Conservation (phyloP, 1,140 invertebrate species). For the Augochlora pura region DNA sequence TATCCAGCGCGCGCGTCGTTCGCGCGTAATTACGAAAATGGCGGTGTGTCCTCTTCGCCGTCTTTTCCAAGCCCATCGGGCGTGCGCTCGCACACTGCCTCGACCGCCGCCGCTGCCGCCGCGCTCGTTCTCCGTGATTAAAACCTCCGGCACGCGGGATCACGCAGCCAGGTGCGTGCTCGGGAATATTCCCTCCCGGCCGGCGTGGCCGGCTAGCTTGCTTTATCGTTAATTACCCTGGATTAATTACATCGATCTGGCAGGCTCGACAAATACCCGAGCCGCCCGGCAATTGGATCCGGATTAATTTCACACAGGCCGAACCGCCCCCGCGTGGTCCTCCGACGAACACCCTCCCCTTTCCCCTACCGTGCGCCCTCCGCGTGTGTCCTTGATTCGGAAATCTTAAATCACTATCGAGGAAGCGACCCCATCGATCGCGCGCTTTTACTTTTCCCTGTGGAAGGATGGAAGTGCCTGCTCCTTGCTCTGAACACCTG, state of each 20-base stretch:
- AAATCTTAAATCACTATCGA: not conserved
- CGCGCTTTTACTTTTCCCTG: too few species aligned
- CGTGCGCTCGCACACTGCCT: not conserved
- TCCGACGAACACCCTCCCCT: too few species aligned
- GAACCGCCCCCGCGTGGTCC: not conserved
- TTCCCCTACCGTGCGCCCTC: too few species aligned
- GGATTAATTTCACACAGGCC: conserved; percentile 25
- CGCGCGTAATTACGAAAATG: conserved; percentile 49
- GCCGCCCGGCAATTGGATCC: conserved; percentile 4
- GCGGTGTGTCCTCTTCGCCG: conserved; percentile 32
- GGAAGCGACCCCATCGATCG: too few species aligned
- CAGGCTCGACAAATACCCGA: conserved; percentile 12
- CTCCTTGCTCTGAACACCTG: too few species aligned
- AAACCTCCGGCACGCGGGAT: conserved; percentile 44
- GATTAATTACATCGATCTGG: conserved; percentile 50
- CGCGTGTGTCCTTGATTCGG: not conserved
- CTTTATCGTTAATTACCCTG: conserved; percentile 48
- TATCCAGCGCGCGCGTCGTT: conserved; percentile 41
- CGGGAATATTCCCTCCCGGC: conserved; percentile 24
- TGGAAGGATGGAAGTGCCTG: too few species aligned
- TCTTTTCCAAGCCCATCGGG: conserved; percentile 19
- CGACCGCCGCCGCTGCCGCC: not conserved
- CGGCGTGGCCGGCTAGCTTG: not conserved
- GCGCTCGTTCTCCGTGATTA: conserved; percentile 38
- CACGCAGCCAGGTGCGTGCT: conserved; percentile 46